Evolutionary conservation across 2,888 invertebrate genomes (phyloP), one percentile per base, ranked within the genome.

Genomic region (Entomobrya proxima): DNA sequence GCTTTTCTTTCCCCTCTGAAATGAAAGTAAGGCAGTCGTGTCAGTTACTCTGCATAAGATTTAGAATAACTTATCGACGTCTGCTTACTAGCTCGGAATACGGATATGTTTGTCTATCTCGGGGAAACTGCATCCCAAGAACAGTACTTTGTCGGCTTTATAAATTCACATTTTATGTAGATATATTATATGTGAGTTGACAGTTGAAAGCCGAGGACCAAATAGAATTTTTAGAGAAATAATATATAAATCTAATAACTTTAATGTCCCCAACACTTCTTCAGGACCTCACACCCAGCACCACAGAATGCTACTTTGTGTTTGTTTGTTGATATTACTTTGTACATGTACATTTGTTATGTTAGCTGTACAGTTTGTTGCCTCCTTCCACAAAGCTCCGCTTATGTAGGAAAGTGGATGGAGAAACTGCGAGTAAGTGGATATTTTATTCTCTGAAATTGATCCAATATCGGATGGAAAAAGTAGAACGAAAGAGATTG

Each of bases 211-310:
- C 44, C 18, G 11, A 27, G 44, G 11, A 47, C n/a, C 15, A 32
- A 47, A 74, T 50, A 32, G 74, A 74, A 32, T 74, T 69, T 69
- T 30, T 32, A 13, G 32, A 58, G n/a, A 30, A 32, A 32, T 32
- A 52, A 58, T 27, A 52, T 37, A 52, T 55, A 75, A 75, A 75
- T 75, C 75, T 75, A 75, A 75, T 75, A 75, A 75, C 37, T 75
- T 58, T 75, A 75, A 75, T 75, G 75, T 75, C 75, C 21, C 40
- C 44, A 75, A 75, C 75, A 75, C 52, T 55, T 27, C 7, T 27
- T 2, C 18, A 27, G 1, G 27, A 24, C 7, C 24, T 3, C 55
- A 21, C 27, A 27, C 55, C n/a, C 3, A 55, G 4, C 13, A 13
- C 30, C 30, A 50, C 47, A 47, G 30, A 58, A n/a, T n/a, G n/a